Percentiles rank a stretch among this genome's conserved stretches.
These are phyloP conservation scores for Psittacula echo DNA, from an alignment of 2,797 vertebrate species.

Conservation along the genomic window DNA sequence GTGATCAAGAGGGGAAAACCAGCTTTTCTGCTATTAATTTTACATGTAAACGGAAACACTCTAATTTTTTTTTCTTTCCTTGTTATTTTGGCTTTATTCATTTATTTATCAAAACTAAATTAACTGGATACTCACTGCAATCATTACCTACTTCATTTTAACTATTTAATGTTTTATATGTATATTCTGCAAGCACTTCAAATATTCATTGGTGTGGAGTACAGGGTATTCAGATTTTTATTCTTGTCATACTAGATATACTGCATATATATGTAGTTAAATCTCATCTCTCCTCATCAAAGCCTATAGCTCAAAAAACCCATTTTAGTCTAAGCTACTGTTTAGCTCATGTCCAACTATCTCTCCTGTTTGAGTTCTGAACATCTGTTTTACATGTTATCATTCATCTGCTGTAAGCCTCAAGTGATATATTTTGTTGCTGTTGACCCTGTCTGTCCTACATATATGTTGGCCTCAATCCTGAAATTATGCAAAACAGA, in stretches of 20 bases:
- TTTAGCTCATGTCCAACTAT: not conserved
- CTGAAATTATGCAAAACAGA: not conserved
- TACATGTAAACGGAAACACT: not conserved
- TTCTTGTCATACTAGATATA: not conserved
- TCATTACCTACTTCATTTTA: not conserved
- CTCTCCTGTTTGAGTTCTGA: not conserved
- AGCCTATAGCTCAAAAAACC: not conserved
- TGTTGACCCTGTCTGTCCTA: not conserved
- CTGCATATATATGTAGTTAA: not conserved
- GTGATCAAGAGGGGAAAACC: not conserved
- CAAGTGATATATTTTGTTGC: conserved; percentile 11
- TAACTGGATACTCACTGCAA: not conserved
- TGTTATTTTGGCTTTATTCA: not conserved
- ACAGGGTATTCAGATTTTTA: not conserved
- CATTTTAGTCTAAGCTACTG: not conserved
- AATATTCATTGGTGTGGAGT: not conserved
- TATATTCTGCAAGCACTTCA: not conserved
- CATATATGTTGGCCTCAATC: not conserved
- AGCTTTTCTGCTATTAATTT: not conserved
- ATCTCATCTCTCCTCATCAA: not conserved
- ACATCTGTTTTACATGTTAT: conserved; percentile 36
- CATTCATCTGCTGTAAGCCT: not conserved
- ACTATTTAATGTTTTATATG: not conserved
- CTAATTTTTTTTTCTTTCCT: not conserved
- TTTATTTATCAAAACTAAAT: not conserved